These are phyloP conservation scores for Tipula helvola DNA, from an alignment of 2,888 invertebrate species.

Conservation along the genomic window DNA sequence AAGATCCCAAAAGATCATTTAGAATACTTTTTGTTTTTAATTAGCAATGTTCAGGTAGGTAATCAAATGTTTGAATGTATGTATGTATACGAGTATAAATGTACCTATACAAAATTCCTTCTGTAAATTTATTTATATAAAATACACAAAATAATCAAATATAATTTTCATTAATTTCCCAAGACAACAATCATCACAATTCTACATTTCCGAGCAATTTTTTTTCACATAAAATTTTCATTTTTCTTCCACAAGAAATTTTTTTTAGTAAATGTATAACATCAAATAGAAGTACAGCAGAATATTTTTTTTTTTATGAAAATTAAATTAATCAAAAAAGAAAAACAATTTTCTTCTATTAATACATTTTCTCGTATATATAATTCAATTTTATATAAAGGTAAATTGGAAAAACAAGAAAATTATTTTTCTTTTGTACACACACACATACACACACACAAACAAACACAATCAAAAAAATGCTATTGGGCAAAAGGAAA, in stretches of 20 bases:
- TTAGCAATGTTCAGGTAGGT: neutral
- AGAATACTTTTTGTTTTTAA: neutral
- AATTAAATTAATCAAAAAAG: neutral
- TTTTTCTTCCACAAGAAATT: neutral
- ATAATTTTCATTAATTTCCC: constrained; percentile 4
- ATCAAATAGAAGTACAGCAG: neutral
- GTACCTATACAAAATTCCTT: neutral
- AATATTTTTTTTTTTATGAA: neutral
- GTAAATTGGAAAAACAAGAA: neutral
- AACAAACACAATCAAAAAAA: neutral
- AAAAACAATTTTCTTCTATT: neutral
- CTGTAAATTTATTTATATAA: neutral
- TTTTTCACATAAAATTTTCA: neutral
- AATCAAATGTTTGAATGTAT: neutral
- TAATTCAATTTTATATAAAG: neutral
- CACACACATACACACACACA: neutral
- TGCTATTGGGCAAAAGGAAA: neutral
- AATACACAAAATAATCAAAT: neutral
- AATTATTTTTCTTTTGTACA: neutral
- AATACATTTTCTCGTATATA: neutral
- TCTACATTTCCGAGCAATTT: neutral
- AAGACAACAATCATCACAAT: neutral
- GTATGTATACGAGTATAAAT: neutral
- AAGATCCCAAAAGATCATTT: neutral
- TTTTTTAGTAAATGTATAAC: neutral